A percentile compares a stretch with the other conserved stretches of the same genome.
Evolutionary conservation across 2,113 vertebrate species (phyloP).

Genomic region (Epinephelus moara): DNA sequence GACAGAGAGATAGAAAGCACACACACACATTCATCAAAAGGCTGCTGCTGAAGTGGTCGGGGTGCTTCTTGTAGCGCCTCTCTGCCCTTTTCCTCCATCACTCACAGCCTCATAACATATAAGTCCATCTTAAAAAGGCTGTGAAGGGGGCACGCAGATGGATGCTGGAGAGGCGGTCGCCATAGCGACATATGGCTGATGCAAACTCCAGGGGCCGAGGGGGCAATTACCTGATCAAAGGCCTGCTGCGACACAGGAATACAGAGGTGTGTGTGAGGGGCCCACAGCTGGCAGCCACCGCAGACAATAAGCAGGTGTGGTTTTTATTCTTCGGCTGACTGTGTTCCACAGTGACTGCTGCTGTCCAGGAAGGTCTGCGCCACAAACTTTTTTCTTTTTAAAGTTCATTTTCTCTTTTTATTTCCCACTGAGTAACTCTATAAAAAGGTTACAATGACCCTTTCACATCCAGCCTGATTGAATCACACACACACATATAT

Average conservation of each 20-base stretch:
- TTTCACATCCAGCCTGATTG: too few relatives aligned
- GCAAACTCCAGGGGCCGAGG: slow-evolving; percentile 77
- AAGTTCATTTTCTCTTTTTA: slow-evolving; percentile 3
- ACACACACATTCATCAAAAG: background rate
- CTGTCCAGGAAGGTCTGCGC: background rate
- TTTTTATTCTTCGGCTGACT: slow-evolving; percentile 1
- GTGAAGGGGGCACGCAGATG: slow-evolving; percentile 63
- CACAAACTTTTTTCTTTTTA: background rate
- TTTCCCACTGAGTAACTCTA: background rate
- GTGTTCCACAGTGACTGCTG: background rate
- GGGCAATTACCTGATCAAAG: slow-evolving; percentile 88
- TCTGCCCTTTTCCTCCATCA: slow-evolving; percentile 28
- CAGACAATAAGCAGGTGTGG: slow-evolving; percentile 63
- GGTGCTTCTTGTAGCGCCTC: background rate
- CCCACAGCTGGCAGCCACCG: slow-evolving; percentile 72
- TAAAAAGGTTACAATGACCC: background rate
- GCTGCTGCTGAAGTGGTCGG: background rate
- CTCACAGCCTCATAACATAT: slow-evolving; percentile 30
- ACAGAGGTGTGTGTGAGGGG: slow-evolving; percentile 67
- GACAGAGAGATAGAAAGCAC: background rate
- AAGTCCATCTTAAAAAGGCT: slow-evolving; percentile 66
- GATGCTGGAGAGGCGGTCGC: slow-evolving; percentile 70
- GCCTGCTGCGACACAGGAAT: slow-evolving; percentile 63
- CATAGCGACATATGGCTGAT: slow-evolving; percentile 78
- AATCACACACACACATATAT: background rate